Conservation (phyloP, 2,888 invertebrate genomes). For the Sphaerophoria taeniata region DNA sequence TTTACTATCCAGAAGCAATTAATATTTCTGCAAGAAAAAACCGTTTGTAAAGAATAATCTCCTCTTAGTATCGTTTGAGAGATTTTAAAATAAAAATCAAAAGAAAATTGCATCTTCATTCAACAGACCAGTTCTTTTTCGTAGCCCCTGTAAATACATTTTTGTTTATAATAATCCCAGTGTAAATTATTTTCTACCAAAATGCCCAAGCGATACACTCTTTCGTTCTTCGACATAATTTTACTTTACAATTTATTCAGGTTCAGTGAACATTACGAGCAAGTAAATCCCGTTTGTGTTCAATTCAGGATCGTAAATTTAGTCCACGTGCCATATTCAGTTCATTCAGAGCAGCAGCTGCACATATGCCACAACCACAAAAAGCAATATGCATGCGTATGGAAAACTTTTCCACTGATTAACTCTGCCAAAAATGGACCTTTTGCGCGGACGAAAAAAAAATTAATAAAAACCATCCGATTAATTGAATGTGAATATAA, state of each 20-base stretch:
- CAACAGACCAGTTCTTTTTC: no score
- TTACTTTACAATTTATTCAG: constrained; percentile 26
- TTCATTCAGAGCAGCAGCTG: neutral
- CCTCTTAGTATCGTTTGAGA: no score
- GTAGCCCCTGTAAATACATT: no score
- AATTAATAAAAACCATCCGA: neutral
- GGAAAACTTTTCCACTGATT: constrained; percentile 41
- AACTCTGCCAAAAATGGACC: constrained; percentile 4
- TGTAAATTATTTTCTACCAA: neutral
- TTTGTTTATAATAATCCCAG: neutral
- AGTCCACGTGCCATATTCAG: neutral
- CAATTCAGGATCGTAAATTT: neutral
- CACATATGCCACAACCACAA: constrained; percentile 33
- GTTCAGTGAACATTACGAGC: constrained; percentile 39
- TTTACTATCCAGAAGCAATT: no score
- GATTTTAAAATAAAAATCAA: no score
- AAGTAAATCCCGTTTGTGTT: constrained; percentile 1
- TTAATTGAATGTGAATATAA: constrained; percentile 40
- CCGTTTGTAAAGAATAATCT: no score
- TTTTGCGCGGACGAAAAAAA: neutral
- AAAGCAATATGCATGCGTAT: constrained; percentile 8
- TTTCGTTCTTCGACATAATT: constrained; percentile 5
- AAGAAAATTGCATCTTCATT: no score
- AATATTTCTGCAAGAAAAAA: no score
- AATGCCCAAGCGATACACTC: neutral